Evolutionary conservation across 2,113 vertebrate genomes (phyloP), one percentile per base, ranked within the genome.

Genomic region (Dasyurus viverrinus): DNA sequence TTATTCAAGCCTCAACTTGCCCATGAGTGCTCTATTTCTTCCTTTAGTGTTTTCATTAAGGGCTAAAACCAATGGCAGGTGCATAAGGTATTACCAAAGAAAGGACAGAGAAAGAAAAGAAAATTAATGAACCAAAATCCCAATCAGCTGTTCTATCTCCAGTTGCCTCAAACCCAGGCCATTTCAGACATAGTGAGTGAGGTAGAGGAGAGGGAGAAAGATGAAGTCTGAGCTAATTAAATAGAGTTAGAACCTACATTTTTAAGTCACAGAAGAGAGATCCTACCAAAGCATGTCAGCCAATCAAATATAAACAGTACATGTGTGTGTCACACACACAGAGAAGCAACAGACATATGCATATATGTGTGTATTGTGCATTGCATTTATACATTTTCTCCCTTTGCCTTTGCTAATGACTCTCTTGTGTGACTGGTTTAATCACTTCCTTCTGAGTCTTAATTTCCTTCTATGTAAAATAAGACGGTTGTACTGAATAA

Each of bases 1-100:
- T 96, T 93, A 94, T 93, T 93, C 96, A 95, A 95, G 90, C 98
- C 94, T 54, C n/a, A n/a, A 90, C 96, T 93, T 93, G 2, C 97
- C 93, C 14, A 5, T 46, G 95, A 42, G 47, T 91, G 92, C 11
- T 91, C 68, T 95, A 93, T 91, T 96, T 96, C 95, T 93, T 97
- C 0, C 47, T 93, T 94, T 50, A 36, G 90, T 47, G 24, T 0
- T 8, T 52, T 97, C 55, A 0, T 52, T 7, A 7, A 0, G 0
- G 12, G 60, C 60, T 2, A 26, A 89, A 42, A 84, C 54, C 60
- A 46, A 55, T 76, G 57, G 52, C 93, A 19, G 2, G 42, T 1
- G 0, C 0, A 0, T 9, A 93, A 90, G 57, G 76, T 27, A 8
- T 30, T 8, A 42, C 19, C 27, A 25, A 7, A 0, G 0, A 0